These are phyloP conservation scores for Branchellion lobata DNA, from an alignment of 2,888 invertebrate species.

Conservation along the genomic window DNA sequence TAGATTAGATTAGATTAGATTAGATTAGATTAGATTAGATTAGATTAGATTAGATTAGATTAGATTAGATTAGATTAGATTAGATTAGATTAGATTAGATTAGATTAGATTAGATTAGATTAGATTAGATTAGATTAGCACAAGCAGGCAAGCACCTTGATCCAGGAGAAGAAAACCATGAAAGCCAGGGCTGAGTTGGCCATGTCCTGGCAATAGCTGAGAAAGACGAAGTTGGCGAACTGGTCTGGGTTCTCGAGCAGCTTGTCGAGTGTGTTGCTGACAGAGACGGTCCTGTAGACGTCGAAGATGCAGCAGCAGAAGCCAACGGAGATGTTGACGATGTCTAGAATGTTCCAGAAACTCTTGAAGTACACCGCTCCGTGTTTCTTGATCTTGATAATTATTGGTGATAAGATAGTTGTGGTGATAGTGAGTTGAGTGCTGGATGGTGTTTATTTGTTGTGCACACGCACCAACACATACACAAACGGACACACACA, in stretches of 20 bases:
- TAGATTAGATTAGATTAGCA: too few relatives aligned
- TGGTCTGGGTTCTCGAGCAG: constrained; percentile 61
- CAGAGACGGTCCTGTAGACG: constrained; percentile 63
- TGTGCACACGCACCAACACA: too few relatives aligned
- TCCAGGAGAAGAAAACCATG: constrained; percentile 71
- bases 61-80: too few relatives aligned
- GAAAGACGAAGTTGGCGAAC: constrained; percentile 69
- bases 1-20: too few relatives aligned
- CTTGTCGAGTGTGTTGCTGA: constrained; percentile 60
- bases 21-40: too few relatives aligned
- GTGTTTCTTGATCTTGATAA: constrained; percentile 61
- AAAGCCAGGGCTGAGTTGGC: constrained; percentile 69
- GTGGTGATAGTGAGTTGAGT: too few relatives aligned
- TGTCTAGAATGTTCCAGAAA: constrained; percentile 71
- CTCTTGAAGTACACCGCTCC: constrained; percentile 65
- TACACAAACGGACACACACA: too few relatives aligned
- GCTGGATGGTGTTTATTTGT: too few relatives aligned
- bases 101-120: too few relatives aligned
- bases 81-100: too few relatives aligned
- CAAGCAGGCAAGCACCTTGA: constrained; percentile 65
- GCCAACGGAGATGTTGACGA: constrained; percentile 66
- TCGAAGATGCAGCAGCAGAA: constrained; percentile 65
- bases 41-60: too few relatives aligned
- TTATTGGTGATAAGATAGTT: too few relatives aligned
- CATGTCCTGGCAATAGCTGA: constrained; percentile 64